phyloP scores from a whole-genome alignment of 2,888 invertebrate genomes.

The Petrophora chlorosata region DNA sequence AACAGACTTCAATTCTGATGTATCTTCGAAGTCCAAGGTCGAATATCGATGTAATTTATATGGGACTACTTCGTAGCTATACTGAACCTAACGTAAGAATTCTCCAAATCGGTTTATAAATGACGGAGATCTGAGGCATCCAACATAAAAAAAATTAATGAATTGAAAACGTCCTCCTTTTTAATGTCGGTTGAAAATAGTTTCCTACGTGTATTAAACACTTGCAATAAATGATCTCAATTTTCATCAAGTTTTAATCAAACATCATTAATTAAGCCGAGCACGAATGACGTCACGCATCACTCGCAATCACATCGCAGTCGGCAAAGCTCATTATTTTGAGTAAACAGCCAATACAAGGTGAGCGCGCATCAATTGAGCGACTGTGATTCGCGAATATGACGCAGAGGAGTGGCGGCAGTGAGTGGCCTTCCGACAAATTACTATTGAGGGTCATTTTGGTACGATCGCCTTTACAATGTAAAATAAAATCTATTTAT shows the following conservation, averaged over 20 bases:
- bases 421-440: not conserved
- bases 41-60: too few relatives aligned
- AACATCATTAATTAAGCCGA: slow-evolving; percentile 2
- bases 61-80: too few relatives aligned
- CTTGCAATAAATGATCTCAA: not conserved
- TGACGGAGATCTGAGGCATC: too few relatives aligned
- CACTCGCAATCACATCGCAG: slow-evolving; percentile 32
- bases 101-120: too few relatives aligned
- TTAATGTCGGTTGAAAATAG: too few relatives aligned
- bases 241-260: slow-evolving; percentile 14
- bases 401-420: not conserved
- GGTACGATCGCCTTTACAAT: too few relatives aligned
- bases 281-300: slow-evolving; percentile 24
- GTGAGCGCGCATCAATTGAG: slow-evolving; percentile 26
- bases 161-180: too few relatives aligned
- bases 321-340: slow-evolving; percentile 37
- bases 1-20: too few relatives aligned
- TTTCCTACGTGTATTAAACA: not conserved
- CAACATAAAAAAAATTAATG: too few relatives aligned
- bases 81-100: too few relatives aligned
- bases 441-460: not conserved
- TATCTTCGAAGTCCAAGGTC: too few relatives aligned
- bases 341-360: slow-evolving; percentile 37
- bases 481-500: too few relatives aligned
- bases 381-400: slow-evolving; percentile 14